phyloP scores from a whole-genome alignment of 2,797 vertebrate species.

The Ammospiza maritima region DNA sequence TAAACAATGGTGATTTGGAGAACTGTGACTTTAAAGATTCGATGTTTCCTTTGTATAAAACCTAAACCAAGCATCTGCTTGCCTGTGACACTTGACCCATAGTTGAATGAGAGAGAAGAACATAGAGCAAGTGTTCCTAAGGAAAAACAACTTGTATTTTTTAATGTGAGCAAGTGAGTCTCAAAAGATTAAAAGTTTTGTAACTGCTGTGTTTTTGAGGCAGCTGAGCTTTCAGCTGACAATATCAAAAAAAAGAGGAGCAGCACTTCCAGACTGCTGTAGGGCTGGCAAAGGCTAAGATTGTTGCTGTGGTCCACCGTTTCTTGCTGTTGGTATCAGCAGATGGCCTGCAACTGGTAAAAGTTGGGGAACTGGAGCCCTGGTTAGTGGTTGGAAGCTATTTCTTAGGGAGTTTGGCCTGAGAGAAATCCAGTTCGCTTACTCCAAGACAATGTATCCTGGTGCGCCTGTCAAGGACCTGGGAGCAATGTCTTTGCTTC shows the following conservation, averaged over 20 bases:
- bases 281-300: background rate
- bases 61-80: background rate
- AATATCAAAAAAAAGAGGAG: fast-evolving
- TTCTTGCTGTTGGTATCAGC: background rate
- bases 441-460: fast-evolving
- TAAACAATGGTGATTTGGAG: fast-evolving
- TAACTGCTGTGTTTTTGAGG: background rate
- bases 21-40: background rate
- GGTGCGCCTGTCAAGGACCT: fast-evolving
- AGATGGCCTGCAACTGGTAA: background rate
- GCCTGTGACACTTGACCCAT: background rate
- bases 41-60: background rate
- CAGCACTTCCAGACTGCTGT: background rate
- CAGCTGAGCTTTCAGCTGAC: background rate
- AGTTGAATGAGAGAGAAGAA: background rate
- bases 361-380: fast-evolving
- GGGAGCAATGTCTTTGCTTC: background rate
- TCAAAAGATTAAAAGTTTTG: background rate
- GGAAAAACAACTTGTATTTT: background rate
- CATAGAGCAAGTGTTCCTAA: background rate
- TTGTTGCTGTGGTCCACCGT: background rate
- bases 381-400: fast-evolving
- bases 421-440: fast-evolving
- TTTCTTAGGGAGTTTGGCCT: background rate
- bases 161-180: background rate